Evolutionary conservation across 35 echinoderm and acorn worm genomes (phyloP).

Genomic region (Patiria miniata): DNA sequence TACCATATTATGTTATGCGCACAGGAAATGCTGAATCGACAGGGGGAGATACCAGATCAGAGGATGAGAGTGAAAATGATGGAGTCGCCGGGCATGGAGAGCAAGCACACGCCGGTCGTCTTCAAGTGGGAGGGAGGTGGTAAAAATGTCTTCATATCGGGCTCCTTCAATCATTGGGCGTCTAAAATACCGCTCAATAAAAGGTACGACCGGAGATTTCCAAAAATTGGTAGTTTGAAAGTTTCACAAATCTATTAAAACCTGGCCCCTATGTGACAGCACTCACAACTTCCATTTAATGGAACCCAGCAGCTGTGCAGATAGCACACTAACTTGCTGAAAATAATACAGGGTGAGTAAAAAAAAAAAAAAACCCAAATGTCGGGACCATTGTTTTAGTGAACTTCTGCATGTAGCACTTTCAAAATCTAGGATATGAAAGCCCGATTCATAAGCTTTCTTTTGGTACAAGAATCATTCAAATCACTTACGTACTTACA

Average conservation of each 20-base stretch:
- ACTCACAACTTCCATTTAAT: background rate
- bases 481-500: too few species aligned
- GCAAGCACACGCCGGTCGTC: slow-evolving; percentile 73
- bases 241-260: background rate
- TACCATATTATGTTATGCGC: background rate
- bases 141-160: slow-evolving; percentile 83
- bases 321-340: background rate
- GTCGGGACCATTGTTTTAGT: too few species aligned
- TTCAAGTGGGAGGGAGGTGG: slow-evolving; percentile 90
- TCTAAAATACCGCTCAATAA: slow-evolving; percentile 92
- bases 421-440: too few species aligned
- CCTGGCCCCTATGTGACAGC: background rate
- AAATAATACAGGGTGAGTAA: too few species aligned
- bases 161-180: slow-evolving; percentile 90
- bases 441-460: too few species aligned
- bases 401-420: too few species aligned
- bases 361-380: too few species aligned
- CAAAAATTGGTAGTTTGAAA: background rate
- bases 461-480: too few species aligned
- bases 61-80: slow-evolving; percentile 6
- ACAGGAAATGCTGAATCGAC: slow-evolving; percentile 17
- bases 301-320: background rate
- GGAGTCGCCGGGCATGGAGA: slow-evolving; percentile 26
- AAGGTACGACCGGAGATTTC: slow-evolving; percentile 57
- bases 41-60: slow-evolving; percentile 7